phyloP scores from a whole-genome alignment of 2,888 invertebrate genomes.

The Eupithecia insigniata region DNA sequence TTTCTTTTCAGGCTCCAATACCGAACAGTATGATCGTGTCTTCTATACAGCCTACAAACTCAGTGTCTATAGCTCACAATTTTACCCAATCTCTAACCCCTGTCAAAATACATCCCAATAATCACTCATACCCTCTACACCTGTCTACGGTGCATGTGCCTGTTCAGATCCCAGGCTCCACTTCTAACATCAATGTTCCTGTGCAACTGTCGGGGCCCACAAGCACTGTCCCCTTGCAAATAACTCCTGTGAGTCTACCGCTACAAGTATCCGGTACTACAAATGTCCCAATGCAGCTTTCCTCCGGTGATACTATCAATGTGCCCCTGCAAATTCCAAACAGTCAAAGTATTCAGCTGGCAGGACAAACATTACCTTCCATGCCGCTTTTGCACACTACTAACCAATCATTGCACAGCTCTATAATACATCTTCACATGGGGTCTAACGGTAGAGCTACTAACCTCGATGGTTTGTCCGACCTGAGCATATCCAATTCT shows the following conservation, averaged over 20 bases:
- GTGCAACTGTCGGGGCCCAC: slow-evolving; percentile 74
- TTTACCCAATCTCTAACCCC: slow-evolving; percentile 78
- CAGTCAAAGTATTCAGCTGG: slow-evolving; percentile 71
- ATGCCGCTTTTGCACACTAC: slow-evolving; percentile 75
- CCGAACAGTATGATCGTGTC: slow-evolving; percentile 82
- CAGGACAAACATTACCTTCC: slow-evolving; percentile 66
- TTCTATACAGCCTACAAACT: slow-evolving; percentile 78
- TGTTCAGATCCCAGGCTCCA: slow-evolving; percentile 77
- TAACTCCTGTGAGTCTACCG: slow-evolving; percentile 76
- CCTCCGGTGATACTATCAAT: slow-evolving; percentile 78
- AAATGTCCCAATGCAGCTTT: slow-evolving; percentile 74
- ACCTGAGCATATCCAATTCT: slow-evolving; percentile 67
- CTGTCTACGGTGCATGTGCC: slow-evolving; percentile 79
- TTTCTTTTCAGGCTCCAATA: slow-evolving; percentile 76
- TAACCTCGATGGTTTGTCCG: slow-evolving; percentile 68
- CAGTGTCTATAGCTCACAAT: slow-evolving; percentile 75
- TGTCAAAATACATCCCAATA: slow-evolving; percentile 75
- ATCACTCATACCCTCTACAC: slow-evolving; percentile 73
- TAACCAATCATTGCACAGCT: slow-evolving; percentile 70
- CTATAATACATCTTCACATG: slow-evolving; percentile 80
- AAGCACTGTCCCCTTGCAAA: slow-evolving; percentile 71
- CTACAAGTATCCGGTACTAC: slow-evolving; percentile 74
- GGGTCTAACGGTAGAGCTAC: slow-evolving; percentile 66
- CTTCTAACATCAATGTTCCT: slow-evolving; percentile 77
- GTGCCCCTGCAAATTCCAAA: slow-evolving; percentile 75